Conservation (phyloP, 1,140 invertebrate genomes). For the Drosophila ogumai region DNA sequence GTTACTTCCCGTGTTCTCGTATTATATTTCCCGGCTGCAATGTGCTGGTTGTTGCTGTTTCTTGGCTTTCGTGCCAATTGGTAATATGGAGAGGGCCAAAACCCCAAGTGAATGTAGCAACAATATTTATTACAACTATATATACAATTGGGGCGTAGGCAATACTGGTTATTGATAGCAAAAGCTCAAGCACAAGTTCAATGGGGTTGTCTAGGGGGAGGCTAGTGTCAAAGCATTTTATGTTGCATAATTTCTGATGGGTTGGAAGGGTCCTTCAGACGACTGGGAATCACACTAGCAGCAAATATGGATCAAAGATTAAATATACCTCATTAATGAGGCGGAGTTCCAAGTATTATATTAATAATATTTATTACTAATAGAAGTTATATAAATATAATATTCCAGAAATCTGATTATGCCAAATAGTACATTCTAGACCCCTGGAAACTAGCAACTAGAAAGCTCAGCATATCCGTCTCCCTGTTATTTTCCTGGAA, state of each 20-base stretch:
- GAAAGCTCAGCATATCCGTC: slow-evolving; percentile 25
- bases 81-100: slow-evolving; percentile 29
- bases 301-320: not conserved
- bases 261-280: not conserved
- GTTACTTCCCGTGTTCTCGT: slow-evolving; percentile 25
- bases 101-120: slow-evolving; percentile 28
- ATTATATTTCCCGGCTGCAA: slow-evolving; percentile 10
- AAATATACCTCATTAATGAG: not conserved
- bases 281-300: not conserved
- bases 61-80: slow-evolving; percentile 32
- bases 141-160: slow-evolving; percentile 26
- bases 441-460: not conserved
- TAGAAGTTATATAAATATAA: too few species aligned
- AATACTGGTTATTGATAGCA: slow-evolving; percentile 34
- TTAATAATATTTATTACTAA: too few species aligned
- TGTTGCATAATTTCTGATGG: not conserved
- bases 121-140: slow-evolving; percentile 50
- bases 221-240: slow-evolving; percentile 14
- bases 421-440: not conserved
- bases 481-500: not conserved
- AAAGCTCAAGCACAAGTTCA: slow-evolving; percentile 8
- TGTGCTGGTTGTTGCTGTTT: slow-evolving; percentile 10
- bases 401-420: too few species aligned
- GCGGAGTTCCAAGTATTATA: too few species aligned
- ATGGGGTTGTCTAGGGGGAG: not conserved